Base-by-base conservation (phyloP, 2,888 invertebrate species). In the Adelphocoris suturalis region DNA sequence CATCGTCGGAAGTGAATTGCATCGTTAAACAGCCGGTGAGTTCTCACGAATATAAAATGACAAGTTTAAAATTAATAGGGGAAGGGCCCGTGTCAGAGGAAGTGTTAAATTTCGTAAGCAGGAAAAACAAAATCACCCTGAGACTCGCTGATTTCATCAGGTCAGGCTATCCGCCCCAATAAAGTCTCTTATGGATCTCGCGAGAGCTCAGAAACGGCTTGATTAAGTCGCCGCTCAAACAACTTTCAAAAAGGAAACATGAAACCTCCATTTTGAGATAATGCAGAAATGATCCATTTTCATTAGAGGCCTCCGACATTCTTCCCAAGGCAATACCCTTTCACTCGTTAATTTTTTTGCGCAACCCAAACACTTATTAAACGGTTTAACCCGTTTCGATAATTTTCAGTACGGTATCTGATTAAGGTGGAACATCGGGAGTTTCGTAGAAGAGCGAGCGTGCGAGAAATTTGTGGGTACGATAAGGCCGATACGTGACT, bases 241-340 rank as follows among this genome's bases (percentile, higher is more conserved):
- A 78, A 78, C 47, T 46, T 47, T 78, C 78, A 37, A 78, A 47
- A 46, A 37, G 11, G 78, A 78, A 46, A 68, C 68, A 68, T 23
- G 68, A 68, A 68, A 68, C 23, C 23, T 37, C 68, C 68, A 68
- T 68, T 68, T 68, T 19, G 68, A 19, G 68, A 68, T 68, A 27
- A 68, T 23, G 68, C 68, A 68, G 68, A 68, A 68, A 68, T 68
- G 68, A 13, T 68, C 68, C 68, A 68, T 68, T 68, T 68, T 68
- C 23, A 68, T 68, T 23, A 68, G 78, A 16, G 7, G n/a, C 37
- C 16, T 78, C 37, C 78, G 28, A 52, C 52, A 52, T 52, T 52
- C 13, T 52, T 52, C 52, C 12, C 52, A 52, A 52, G 37, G 37
- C 37, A 7, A 37, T 37, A 37, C 37, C 37, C 37, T 37, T 37